Percentiles rank a stretch among this genome's conserved stretches.
Evolutionary conservation across 1,140 invertebrate genomes (phyloP).

Genomic region (Apis dorsata): DNA sequence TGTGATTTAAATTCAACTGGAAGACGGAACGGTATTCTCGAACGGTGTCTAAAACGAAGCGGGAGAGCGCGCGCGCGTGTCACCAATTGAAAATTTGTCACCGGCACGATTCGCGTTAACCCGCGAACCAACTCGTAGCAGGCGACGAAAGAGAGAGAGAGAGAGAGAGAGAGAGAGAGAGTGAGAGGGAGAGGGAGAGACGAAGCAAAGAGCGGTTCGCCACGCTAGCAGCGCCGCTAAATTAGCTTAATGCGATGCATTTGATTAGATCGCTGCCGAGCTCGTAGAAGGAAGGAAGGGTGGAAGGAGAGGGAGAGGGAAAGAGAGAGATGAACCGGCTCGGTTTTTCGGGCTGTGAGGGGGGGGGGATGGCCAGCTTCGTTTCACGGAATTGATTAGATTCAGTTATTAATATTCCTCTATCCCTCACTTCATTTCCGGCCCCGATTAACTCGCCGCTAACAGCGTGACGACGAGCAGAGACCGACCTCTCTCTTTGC

Average conservation of each 20-base stretch:
- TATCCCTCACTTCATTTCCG: conserved; percentile 79
- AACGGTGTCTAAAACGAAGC: background rate
- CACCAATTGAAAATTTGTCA: conserved; percentile 62
- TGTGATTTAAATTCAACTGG: background rate
- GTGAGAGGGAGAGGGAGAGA: conserved; percentile 5
- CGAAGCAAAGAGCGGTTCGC: conserved; percentile 59
- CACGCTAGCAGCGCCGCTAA: conserved; percentile 72
- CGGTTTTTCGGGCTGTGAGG: conserved; percentile 64
- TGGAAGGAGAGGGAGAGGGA: conserved; percentile 13
- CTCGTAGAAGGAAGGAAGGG: conserved; percentile 50
- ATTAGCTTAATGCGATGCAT: conserved; percentile 76
- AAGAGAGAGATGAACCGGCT: conserved; percentile 31
- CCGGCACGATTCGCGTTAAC: conserved; percentile 52
- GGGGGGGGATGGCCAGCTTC: conserved; percentile 66
- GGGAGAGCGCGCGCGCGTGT: conserved; percentile 1
- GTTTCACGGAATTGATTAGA: conserved; percentile 79
- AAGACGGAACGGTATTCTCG: too few species aligned
- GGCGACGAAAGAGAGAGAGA: conserved; percentile 31
- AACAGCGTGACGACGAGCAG: conserved; percentile 78
- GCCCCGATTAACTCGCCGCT: conserved; percentile 77
- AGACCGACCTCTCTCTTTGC: conserved; percentile 50
- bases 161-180: background rate
- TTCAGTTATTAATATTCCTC: conserved; percentile 80
- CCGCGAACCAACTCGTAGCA: conserved; percentile 44
- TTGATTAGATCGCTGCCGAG: conserved; percentile 74